Evolutionary conservation across 1,140 invertebrate species (phyloP).

Genomic region (Drosophila kepulauana): DNA sequence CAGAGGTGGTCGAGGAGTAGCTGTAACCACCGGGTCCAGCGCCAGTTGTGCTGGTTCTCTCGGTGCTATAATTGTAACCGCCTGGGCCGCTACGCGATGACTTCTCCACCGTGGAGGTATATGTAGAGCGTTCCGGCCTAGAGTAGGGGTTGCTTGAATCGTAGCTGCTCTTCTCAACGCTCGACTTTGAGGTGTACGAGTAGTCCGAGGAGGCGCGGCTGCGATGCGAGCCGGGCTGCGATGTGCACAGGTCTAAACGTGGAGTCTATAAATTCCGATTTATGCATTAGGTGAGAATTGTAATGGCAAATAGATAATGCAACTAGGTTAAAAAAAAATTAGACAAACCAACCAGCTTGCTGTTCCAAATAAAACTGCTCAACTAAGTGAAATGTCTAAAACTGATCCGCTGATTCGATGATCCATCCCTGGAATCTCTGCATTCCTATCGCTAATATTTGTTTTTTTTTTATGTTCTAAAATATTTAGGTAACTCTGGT

Average conservation of each 20-base stretch:
- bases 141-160: slow-evolving; percentile 86
- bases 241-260: slow-evolving; percentile 92
- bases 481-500: not conserved
- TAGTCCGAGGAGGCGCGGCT: slow-evolving; percentile 87
- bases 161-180: slow-evolving; percentile 85
- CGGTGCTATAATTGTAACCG: slow-evolving; percentile 90
- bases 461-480: not conserved
- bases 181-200: slow-evolving; percentile 92
- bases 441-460: not conserved
- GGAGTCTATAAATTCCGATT: slow-evolving; percentile 89
- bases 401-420: slow-evolving; percentile 9
- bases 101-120: slow-evolving; percentile 89
- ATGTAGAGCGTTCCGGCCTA: slow-evolving; percentile 87
- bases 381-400: slow-evolving; percentile 9
- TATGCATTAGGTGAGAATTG: slow-evolving; percentile 69
- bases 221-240: slow-evolving; percentile 90
- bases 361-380: slow-evolving; percentile 41
- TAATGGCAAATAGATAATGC: slow-evolving; percentile 59
- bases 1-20: slow-evolving; percentile 91
- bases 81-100: slow-evolving; percentile 88
- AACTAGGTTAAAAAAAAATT: slow-evolving; percentile 30
- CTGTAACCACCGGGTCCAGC: slow-evolving; percentile 93
- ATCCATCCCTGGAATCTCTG: not conserved
- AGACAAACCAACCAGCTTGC: slow-evolving; percentile 55
- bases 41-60: slow-evolving; percentile 88